phyloP scores from a whole-genome alignment of 2,888 invertebrate species.

The Eulithis testata region DNA sequence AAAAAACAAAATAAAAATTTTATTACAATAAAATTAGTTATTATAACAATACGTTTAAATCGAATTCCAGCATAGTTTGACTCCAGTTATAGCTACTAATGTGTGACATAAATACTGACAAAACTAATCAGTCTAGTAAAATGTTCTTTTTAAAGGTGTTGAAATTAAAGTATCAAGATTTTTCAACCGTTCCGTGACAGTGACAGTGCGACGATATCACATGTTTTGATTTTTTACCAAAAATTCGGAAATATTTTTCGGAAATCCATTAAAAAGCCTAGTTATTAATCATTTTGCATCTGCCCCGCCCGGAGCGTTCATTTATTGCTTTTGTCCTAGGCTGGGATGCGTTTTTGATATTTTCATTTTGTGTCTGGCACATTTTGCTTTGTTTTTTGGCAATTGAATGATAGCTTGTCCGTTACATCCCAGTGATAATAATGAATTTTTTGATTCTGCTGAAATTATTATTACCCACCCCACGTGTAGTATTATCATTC shows the following conservation, averaged over 20 bases:
- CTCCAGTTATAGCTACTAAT: too few species aligned
- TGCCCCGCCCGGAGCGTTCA: constrained; percentile 63
- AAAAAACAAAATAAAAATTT: too few species aligned
- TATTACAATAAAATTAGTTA: too few species aligned
- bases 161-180: constrained; percentile 50
- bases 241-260: constrained; percentile 71
- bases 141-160: too few species aligned
- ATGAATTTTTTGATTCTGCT: neutral
- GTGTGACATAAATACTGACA: too few species aligned
- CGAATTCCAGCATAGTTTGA: too few species aligned
- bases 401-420: constrained; percentile 1
- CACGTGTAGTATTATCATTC: too few species aligned
- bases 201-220: constrained; percentile 69
- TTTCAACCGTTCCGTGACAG: constrained; percentile 40
- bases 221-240: constrained; percentile 72
- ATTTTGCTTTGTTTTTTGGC: constrained; percentile 35
- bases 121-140: too few species aligned
- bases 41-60: too few species aligned
- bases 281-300: constrained; percentile 79
- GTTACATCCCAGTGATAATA: constrained; percentile 10
- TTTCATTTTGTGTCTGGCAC: constrained; percentile 48
- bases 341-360: constrained; percentile 15
- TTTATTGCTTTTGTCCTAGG: constrained; percentile 56
- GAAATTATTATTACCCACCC: too few species aligned
- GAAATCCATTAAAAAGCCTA: constrained; percentile 76